Evolutionary conservation across 2,797 vertebrate species (phyloP), one percentile per base, ranked within the genome.

Genomic region (Denticeps clupeoides): DNA sequence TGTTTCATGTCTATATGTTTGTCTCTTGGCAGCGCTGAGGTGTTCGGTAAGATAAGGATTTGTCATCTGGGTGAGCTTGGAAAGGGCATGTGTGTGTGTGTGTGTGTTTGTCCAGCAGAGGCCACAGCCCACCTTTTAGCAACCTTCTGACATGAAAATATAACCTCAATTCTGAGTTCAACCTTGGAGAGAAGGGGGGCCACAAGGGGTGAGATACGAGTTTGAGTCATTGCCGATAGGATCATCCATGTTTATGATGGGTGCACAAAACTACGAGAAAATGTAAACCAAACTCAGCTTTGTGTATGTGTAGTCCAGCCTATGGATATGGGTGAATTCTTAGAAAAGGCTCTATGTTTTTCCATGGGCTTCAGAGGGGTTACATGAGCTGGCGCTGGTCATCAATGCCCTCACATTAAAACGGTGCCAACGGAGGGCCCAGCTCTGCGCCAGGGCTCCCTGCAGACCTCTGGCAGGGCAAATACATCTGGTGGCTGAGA

Each of bases 331-430:
- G 51, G 61, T 55, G 64, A 49, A 47, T 62, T 65, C 55, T 65
- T 62, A 60, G 63, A 63, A 65, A 68, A 73, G 43, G 67, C 49
- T 59, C 74, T 77, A 74, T 78, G 71, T 72, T 78, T 80, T 73
- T 80, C 72, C 77, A 75, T 56, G 70, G 63, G 68, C 70, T 72
- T 77, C 67, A 18, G 71, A 62, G 68, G 72, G 69, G 76, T 75
- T 72, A 76, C 75, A 75, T 63, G 71, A 67, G 51, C 24, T 32
- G 15, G 42, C n/a, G 5, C 24, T 22, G 40, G 23, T 43, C 28
- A 12, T 31, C 49, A 18, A n/a, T 31, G 7, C 12, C 27, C 23
- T 38, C 11, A 64, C 69, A 72, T 73, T 72, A 75, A 73, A 74
- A 72, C 56, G 8, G 41, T 16, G 58, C 21, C 52, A 61, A 53